Conservation (phyloP, 2,797 vertebrate genomes). For the Chiloscyllium punctatum region DNA sequence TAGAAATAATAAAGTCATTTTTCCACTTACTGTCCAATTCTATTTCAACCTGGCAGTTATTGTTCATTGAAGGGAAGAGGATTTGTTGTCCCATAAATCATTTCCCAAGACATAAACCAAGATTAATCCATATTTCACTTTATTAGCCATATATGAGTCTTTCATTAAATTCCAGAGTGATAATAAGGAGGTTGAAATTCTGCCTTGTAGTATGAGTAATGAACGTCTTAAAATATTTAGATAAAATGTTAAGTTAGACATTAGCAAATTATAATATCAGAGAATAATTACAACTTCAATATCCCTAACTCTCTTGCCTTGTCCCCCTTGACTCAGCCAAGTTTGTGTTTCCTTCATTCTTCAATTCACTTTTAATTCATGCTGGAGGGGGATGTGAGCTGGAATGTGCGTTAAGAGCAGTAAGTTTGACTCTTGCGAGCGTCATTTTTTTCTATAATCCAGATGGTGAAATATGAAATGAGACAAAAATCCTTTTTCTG, state of each 20-base stretch:
- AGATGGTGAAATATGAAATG: too few species aligned
- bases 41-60: background rate
- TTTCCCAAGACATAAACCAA: background rate
- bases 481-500: too few species aligned
- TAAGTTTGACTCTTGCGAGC: background rate
- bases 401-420: background rate
- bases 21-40: background rate
- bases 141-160: background rate
- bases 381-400: background rate
- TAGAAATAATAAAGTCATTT: slow-evolving; percentile 12
- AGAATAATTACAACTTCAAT: background rate
- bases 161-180: background rate
- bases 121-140: background rate
- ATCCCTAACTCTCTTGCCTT: background rate
- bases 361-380: background rate
- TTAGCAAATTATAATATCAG: background rate
- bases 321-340: background rate
- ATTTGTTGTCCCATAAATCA: background rate
- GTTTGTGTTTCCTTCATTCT: background rate
- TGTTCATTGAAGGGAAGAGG: background rate
- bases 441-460: too few species aligned
- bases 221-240: background rate
- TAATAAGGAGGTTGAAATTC: background rate
- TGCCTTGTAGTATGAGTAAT: too few species aligned
- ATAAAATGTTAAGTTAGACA: background rate